These are phyloP conservation scores for Strix aluco DNA, from an alignment of 2,113 vertebrate genomes.

Conservation along the genomic window DNA sequence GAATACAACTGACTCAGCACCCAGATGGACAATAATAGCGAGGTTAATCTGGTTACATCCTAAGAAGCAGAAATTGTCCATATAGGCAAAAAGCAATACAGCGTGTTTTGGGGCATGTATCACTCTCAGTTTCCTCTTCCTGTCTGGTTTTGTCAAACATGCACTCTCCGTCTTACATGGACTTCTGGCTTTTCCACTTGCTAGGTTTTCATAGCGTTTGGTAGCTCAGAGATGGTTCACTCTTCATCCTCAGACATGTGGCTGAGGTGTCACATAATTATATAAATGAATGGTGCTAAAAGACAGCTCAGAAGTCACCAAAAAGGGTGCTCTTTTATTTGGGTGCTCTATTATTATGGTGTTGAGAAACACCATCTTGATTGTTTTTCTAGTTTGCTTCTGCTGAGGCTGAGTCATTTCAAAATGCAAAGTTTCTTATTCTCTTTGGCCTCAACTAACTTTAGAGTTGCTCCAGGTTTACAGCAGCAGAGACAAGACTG, in stretches of 20 bases:
- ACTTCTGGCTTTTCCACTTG: neutral
- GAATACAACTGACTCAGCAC: slow-evolving; percentile 18
- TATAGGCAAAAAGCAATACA: neutral
- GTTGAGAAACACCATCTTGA: neutral
- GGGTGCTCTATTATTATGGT: neutral
- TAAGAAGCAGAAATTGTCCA: neutral
- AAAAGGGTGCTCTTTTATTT: neutral
- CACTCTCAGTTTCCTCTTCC: neutral
- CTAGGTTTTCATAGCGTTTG: neutral
- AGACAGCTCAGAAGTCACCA: neutral
- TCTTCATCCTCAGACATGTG: neutral
- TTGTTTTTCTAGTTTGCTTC: neutral
- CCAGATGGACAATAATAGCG: neutral
- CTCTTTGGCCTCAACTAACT: neutral
- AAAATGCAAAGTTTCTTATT: neutral
- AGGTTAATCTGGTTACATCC: slow-evolving; percentile 22
- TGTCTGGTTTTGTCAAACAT: neutral
- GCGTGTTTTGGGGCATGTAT: neutral
- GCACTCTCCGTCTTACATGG: neutral
- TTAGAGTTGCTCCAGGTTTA: neutral
- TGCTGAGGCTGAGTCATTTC: neutral
- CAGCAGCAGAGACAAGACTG: neutral
- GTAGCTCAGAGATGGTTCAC: neutral
- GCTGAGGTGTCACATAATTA: neutral
- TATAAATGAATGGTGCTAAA: neutral